These are phyloP conservation scores for Megatriorchis doriae DNA, from an alignment of 2,113 vertebrate species.

Conservation along the genomic window DNA sequence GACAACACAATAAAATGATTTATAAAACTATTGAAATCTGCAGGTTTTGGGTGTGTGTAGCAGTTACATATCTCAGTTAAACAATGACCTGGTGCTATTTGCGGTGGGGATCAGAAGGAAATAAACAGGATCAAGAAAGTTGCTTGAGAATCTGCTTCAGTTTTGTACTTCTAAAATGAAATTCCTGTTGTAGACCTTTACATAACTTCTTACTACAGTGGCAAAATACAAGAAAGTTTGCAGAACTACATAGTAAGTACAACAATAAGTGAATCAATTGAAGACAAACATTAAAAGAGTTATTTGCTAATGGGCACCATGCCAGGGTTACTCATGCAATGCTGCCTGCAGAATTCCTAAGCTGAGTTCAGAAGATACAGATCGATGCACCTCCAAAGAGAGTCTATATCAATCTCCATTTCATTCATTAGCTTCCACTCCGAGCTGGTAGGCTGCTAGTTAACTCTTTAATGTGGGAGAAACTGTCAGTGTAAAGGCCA, in stretches of 20 bases:
- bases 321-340: slow-evolving; percentile 79
- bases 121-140: slow-evolving; percentile 17
- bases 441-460: slow-evolving; percentile 79
- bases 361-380: slow-evolving; percentile 81
- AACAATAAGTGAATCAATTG: slow-evolving; percentile 78
- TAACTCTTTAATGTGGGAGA: slow-evolving; percentile 85
- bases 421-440: slow-evolving; percentile 84
- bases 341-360: slow-evolving; percentile 81
- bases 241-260: slow-evolving; percentile 58
- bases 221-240: slow-evolving; percentile 55
- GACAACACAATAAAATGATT: neutral
- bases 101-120: neutral
- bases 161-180: slow-evolving; percentile 3
- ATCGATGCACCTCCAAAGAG: slow-evolving; percentile 85
- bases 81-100: neutral
- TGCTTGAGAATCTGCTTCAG: slow-evolving; percentile 23
- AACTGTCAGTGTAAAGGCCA: slow-evolving; percentile 80
- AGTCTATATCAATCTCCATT: slow-evolving; percentile 84
- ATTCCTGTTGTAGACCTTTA: slow-evolving; percentile 3
- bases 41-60: neutral
- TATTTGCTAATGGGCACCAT: slow-evolving; percentile 82
- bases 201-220: slow-evolving; percentile 35
- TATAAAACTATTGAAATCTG: neutral
- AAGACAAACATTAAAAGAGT: slow-evolving; percentile 82
- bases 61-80: neutral